Evolutionary conservation across 2,113 vertebrate genomes (phyloP).

Genomic region (Heterochromis multidens): DNA sequence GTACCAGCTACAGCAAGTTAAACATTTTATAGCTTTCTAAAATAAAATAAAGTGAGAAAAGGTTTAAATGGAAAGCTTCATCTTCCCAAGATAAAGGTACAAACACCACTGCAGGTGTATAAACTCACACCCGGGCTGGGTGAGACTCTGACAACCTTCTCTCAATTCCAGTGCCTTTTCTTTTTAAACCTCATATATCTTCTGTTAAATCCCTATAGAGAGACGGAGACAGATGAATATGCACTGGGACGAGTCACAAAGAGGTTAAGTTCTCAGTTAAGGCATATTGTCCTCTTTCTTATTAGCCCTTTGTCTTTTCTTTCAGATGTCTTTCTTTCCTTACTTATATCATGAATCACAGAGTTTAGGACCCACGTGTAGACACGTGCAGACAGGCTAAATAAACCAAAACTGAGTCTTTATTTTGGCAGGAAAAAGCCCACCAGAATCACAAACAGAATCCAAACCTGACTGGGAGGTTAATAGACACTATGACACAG

Average conservation of each 20-base stretch:
- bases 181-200: background rate
- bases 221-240: background rate
- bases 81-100: background rate
- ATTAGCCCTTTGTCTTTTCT: background rate
- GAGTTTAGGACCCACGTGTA: accelerated
- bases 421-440: accelerated
- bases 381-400: accelerated
- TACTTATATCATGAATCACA: background rate
- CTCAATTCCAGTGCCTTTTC: background rate
- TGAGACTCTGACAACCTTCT: background rate
- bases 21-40: accelerated
- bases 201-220: background rate
- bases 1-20: background rate
- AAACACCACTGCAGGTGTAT: background rate
- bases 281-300: background rate
- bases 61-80: background rate
- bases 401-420: background rate
- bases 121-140: background rate
- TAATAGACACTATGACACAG: background rate
- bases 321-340: background rate
- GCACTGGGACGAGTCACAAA: background rate
- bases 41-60: background rate
- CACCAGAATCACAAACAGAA: background rate
- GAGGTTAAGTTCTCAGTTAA: slow-evolving; percentile 26
- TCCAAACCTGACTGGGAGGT: background rate